These are phyloP conservation scores for Nezara viridula DNA, from an alignment of 2,888 invertebrate species.

Conservation along the genomic window DNA sequence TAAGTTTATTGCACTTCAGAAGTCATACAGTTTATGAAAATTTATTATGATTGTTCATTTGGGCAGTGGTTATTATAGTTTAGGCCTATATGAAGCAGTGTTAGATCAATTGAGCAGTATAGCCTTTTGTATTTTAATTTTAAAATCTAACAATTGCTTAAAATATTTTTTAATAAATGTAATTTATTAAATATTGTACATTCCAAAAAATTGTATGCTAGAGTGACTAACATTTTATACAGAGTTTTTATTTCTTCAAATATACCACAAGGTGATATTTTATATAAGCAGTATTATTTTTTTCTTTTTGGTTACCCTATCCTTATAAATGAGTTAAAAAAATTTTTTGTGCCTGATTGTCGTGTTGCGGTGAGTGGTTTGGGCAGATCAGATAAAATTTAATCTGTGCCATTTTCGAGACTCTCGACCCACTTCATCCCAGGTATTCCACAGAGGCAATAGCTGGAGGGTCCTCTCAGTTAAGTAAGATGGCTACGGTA, in stretches of 20 bases:
- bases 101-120: constrained; percentile 51
- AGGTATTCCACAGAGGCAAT: too few relatives aligned
- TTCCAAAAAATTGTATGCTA: constrained; percentile 57
- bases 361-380: too few relatives aligned
- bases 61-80: constrained; percentile 50
- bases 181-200: constrained; percentile 52
- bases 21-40: constrained; percentile 16
- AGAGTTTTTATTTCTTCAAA: constrained; percentile 58
- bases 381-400: too few relatives aligned
- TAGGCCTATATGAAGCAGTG: constrained; percentile 55
- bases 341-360: too few relatives aligned
- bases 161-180: constrained; percentile 29
- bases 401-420: too few relatives aligned
- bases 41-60: constrained; percentile 40
- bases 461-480: too few relatives aligned
- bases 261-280: constrained; percentile 57
- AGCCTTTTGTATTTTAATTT: constrained; percentile 52
- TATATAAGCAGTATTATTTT: constrained; percentile 19
- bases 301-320: not conserved
- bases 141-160: constrained; percentile 34
- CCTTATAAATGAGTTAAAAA: too few relatives aligned
- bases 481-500: too few relatives aligned
- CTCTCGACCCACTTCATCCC: too few relatives aligned
- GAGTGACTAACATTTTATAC: constrained; percentile 58
- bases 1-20: constrained; percentile 1